These are phyloP conservation scores for Microchrysa polita DNA, from an alignment of 2,888 invertebrate species.

Conservation along the genomic window DNA sequence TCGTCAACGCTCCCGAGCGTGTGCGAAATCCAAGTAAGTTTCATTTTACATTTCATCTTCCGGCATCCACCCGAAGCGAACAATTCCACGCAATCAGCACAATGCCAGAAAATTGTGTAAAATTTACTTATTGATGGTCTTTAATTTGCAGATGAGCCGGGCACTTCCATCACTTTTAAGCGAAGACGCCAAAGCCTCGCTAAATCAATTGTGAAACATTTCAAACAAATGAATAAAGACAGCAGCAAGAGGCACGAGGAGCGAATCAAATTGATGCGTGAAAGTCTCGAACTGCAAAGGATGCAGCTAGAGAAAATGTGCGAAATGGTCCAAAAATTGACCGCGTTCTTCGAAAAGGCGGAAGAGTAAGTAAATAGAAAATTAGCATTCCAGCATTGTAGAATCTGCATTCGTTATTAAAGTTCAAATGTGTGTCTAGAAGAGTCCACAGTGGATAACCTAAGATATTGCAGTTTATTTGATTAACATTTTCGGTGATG, in stretches of 20 bases:
- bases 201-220: constrained; percentile 15
- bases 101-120: too few species aligned
- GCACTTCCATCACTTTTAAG: constrained; percentile 27
- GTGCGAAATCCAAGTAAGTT: constrained; percentile 37
- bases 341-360: constrained; percentile 15
- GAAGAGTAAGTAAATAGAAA: constrained; percentile 36
- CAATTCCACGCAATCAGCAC: too few species aligned
- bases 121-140: not conserved
- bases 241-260: constrained; percentile 37
- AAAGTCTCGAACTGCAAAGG: constrained; percentile 37
- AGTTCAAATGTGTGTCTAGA: not conserved
- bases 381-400: too few species aligned
- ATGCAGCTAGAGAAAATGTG: constrained; percentile 37
- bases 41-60: too few species aligned
- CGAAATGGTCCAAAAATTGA: constrained; percentile 30
- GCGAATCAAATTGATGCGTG: constrained; percentile 36
- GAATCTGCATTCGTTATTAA: too few species aligned
- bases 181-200: constrained; percentile 6
- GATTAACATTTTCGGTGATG: too few species aligned
- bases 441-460: too few species aligned
- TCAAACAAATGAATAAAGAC: constrained; percentile 39
- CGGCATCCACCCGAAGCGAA: too few species aligned
- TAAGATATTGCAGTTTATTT: too few species aligned
- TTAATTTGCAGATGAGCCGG: constrained; percentile 21
- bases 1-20: constrained; percentile 29